Evolutionary conservation across 2,888 invertebrate genomes (phyloP).

Genomic region (Emmelina monodactyla): DNA sequence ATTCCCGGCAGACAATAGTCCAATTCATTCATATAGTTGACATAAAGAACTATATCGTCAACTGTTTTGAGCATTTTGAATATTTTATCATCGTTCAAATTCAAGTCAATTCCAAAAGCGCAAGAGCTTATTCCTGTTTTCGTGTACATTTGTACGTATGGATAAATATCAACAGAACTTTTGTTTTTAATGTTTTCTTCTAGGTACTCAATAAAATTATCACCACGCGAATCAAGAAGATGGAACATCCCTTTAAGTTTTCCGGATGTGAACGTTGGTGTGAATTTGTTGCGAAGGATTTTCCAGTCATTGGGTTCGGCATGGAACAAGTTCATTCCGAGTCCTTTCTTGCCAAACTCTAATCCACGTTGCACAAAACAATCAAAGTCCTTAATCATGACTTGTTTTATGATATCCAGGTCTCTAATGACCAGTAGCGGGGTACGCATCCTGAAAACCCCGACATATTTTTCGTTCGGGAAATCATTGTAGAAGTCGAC

Average conservation of each 20-base stretch:
- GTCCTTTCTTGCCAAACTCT: conserved; percentile 23
- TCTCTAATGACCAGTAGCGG: conserved; percentile 31
- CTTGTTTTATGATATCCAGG: conserved; percentile 28
- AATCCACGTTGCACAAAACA: conserved; percentile 28
- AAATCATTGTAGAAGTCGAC: conserved; percentile 29
- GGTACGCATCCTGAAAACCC: conserved; percentile 27
- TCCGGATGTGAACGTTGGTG: conserved; percentile 28
- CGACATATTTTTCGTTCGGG: conserved; percentile 31
- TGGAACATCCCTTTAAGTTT: conserved; percentile 27
- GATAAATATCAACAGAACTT: conserved; percentile 19
- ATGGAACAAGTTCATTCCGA: conserved; percentile 33
- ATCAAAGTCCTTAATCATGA: conserved; percentile 34
- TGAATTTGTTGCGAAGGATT: conserved; percentile 23
- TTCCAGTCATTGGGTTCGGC: conserved; percentile 26
- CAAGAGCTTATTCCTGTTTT: conserved; percentile 6
- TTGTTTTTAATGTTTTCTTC: conserved; percentile 14
- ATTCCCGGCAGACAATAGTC: background rate
- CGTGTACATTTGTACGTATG: conserved; percentile 19
- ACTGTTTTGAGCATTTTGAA: no score
- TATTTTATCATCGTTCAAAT: conserved; percentile 3
- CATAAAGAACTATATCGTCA: no score
- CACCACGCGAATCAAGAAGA: conserved; percentile 20
- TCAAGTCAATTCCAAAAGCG: conserved; percentile 8
- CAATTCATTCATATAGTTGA: no score
- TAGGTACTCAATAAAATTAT: conserved; percentile 25